Conservation (phyloP, 2,113 vertebrate genomes). For the Archocentrus centrarchus region DNA sequence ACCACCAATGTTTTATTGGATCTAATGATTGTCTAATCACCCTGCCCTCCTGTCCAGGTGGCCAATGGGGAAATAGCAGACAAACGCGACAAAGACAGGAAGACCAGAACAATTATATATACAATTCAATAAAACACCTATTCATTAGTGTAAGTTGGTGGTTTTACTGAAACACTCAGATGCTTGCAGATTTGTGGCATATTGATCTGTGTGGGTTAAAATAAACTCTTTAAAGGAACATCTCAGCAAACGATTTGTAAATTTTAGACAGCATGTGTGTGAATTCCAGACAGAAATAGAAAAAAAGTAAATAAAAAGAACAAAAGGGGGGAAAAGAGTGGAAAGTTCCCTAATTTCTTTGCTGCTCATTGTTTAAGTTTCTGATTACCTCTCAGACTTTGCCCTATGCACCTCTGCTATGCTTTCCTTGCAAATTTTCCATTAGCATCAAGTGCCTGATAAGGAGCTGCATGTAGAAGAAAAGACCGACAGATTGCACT, state of each 20-base stretch:
- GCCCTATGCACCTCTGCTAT: constrained; percentile 56
- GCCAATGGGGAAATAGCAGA: constrained; percentile 55
- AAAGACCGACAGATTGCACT: constrained; percentile 13
- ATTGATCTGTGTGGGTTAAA: not conserved
- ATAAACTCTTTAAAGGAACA: not conserved
- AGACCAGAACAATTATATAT: constrained; percentile 28
- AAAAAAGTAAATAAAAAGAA: not conserved
- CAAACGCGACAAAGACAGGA: constrained; percentile 30
- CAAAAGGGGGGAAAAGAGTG: not conserved
- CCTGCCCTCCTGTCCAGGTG: constrained; percentile 21
- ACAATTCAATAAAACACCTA: constrained; percentile 10
- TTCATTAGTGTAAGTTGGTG: not conserved
- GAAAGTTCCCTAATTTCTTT: not conserved
- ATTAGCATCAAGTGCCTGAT: constrained; percentile 53
- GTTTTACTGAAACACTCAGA: not conserved
- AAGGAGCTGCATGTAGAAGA: constrained; percentile 52
- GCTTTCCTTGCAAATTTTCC: constrained; percentile 60
- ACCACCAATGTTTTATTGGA: constrained; percentile 78
- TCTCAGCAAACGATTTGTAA: not conserved
- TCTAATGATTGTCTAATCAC: constrained; percentile 83
- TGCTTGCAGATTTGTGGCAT: not conserved
- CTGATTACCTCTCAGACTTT: constrained; percentile 71
- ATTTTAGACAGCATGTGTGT: not conserved
- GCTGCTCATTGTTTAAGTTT: constrained; percentile 14
- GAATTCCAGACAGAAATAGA: not conserved